Percentiles rank a stretch among this genome's conserved stretches.
Evolutionary conservation across 2,888 invertebrate genomes (phyloP).

Genomic region (Andrena minutula): DNA sequence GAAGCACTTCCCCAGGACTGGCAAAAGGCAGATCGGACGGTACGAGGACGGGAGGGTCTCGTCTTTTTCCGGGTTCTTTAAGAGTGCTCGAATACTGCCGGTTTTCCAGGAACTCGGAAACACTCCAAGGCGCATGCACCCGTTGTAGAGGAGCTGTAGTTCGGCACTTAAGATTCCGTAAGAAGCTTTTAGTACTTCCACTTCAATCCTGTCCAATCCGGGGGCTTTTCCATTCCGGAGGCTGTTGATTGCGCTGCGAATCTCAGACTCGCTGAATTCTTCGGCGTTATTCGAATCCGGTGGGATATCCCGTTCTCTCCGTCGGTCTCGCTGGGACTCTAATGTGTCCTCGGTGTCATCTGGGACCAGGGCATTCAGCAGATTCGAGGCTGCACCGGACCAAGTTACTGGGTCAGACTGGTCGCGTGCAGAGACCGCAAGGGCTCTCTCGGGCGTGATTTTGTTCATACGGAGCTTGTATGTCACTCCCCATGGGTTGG

Average conservation of each 20-base stretch:
- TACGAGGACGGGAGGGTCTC: slow-evolving; percentile 1
- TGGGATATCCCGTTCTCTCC: too few relatives aligned
- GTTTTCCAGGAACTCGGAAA: neutral
- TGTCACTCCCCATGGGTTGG: neutral
- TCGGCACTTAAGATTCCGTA: neutral
- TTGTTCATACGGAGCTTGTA: neutral
- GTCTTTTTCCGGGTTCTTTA: slow-evolving; percentile 5
- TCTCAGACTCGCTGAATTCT: neutral
- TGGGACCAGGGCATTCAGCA: neutral
- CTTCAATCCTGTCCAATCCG: neutral
- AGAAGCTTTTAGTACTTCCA: neutral
- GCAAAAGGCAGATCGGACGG: slow-evolving; percentile 20
- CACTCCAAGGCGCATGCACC: neutral
- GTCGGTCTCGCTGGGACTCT: too few relatives aligned
- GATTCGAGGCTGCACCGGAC: neutral
- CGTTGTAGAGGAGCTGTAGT: neutral
- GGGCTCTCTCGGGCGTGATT: neutral
- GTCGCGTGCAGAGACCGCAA: neutral
- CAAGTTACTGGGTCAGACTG: neutral
- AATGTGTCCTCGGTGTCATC: neutral
- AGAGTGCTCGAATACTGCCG: neutral
- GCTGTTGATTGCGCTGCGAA: neutral
- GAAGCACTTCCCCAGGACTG: slow-evolving; percentile 11
- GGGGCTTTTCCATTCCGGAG: slow-evolving; percentile 8
- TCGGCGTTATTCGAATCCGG: neutral